Conservation (phyloP, 2,888 invertebrate genomes). For the Rosalia funebris region DNA sequence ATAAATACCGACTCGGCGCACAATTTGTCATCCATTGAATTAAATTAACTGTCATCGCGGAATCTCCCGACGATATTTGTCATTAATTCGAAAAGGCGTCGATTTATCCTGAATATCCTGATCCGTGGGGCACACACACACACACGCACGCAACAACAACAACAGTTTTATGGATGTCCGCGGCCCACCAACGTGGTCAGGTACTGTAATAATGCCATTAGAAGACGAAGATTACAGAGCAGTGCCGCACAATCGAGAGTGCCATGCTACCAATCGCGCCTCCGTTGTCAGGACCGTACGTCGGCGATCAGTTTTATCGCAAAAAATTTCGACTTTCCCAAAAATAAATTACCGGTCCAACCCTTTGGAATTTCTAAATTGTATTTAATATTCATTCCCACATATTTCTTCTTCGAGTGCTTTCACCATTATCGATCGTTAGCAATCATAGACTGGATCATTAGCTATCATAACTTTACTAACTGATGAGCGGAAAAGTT, state of each 20-base stretch:
- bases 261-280: conserved; percentile 38
- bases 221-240: conserved; percentile 59
- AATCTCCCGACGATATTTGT: conserved; percentile 38
- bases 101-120: conserved; percentile 33
- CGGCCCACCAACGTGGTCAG: conserved; percentile 52
- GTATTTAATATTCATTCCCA: too few relatives aligned
- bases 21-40: conserved; percentile 47
- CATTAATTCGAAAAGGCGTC: conserved; percentile 40
- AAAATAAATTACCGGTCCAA: too few relatives aligned
- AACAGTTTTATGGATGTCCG: conserved; percentile 28
- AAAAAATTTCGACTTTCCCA: too few relatives aligned
- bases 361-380: too few relatives aligned
- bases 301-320: too few relatives aligned
- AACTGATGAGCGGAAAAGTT: too few relatives aligned
- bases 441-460: too few relatives aligned
- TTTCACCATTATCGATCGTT: too few relatives aligned
- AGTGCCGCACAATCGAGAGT: conserved; percentile 52
- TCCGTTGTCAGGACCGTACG: conserved; percentile 41
- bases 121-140: conserved; percentile 22
- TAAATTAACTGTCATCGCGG: conserved; percentile 44
- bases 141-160: not conserved
- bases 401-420: too few relatives aligned
- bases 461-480: too few relatives aligned
- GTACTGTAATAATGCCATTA: conserved; percentile 54
- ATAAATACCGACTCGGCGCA: conserved; percentile 38